Evolutionary conservation across 2,113 vertebrate species (phyloP), one percentile per base, ranked within the genome.

Genomic region (Larimichthys crocea): DNA sequence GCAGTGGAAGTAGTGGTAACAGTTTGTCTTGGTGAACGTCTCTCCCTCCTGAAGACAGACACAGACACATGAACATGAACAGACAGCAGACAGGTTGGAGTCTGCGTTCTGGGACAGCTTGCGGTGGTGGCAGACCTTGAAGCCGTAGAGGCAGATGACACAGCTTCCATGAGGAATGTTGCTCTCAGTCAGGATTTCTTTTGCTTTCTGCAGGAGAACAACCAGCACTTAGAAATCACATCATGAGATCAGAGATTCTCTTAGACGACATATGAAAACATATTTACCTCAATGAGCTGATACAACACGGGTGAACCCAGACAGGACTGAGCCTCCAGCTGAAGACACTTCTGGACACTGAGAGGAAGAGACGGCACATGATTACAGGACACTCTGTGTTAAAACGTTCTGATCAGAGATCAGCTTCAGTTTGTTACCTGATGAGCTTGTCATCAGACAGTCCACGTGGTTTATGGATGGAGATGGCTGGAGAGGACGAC

Each of bases 1-100:
- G 4, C 97, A 99, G 86, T 99, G 98, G 89, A 99, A 99, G 80
- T 99, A 97, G 92, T 99, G 98, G 87, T 99, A 99, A 92, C 98
- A 99, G 72, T 93, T 92, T 0, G 98, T 99, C 92, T 98, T 99
- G 12, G 96, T 98, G 88, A 99, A 98, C 3, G 93, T 94, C 84
- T 99, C 98, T 7, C 94, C 96, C 55, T 98, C 98, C 98, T 99
- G 88, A 44, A 24, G 9, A 74, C n/a, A 48, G 1, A 26, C 10
- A 49, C 0, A 26, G 14, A 48, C 3, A 44, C 44, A 46, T 12
- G 4, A 4, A 46, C 44, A 46, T 40, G 35, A 40, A 9, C 35
- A 40, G 35, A 40, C 7, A 40, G 35, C 35, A 9, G 35, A 40
- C 35, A 40, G 35, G 48, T 5, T 49, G 5, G 16, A 48, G 16